These are phyloP conservation scores for Mormyrops attenuatus DNA, from an alignment of 2,797 vertebrate genomes.

Conservation along the genomic window DNA sequence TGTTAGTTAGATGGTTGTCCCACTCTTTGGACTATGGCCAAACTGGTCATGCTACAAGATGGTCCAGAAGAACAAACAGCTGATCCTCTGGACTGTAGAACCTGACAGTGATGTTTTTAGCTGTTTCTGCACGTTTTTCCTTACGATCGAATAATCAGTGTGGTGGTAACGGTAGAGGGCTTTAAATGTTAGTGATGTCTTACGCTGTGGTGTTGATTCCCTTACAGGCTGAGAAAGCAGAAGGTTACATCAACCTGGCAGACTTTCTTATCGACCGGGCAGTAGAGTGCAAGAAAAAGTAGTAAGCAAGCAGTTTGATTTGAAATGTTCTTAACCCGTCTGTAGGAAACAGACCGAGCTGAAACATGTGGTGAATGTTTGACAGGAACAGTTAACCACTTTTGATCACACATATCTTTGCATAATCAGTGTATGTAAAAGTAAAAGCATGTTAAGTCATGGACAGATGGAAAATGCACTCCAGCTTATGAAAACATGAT, in stretches of 20 bases:
- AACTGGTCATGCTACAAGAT: conserved; percentile 18
- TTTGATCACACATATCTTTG: neutral
- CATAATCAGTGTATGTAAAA: neutral
- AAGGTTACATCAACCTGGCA: conserved; percentile 87
- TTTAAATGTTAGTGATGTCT: neutral
- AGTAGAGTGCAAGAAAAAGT: conserved; percentile 93
- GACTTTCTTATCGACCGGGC: conserved; percentile 89
- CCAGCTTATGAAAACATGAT: too few species aligned
- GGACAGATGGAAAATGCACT: neutral
- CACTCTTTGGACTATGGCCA: neutral
- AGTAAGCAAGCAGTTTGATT: conserved; percentile 68
- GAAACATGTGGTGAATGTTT: neutral
- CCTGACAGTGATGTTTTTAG: neutral
- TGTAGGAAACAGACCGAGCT: neutral
- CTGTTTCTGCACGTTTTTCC: neutral
- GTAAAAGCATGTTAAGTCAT: neutral
- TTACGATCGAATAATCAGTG: neutral
- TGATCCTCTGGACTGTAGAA: neutral
- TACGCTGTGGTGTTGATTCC: neutral
- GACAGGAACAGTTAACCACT: neutral
- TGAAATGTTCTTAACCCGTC: neutral
- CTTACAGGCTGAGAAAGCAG: conserved; percentile 88
- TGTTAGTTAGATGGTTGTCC: neutral
- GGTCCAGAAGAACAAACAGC: neutral
- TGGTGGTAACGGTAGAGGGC: neutral